phyloP scores from a whole-genome alignment of 2,797 vertebrate genomes.

The Macroramphosus scolopax region DNA sequence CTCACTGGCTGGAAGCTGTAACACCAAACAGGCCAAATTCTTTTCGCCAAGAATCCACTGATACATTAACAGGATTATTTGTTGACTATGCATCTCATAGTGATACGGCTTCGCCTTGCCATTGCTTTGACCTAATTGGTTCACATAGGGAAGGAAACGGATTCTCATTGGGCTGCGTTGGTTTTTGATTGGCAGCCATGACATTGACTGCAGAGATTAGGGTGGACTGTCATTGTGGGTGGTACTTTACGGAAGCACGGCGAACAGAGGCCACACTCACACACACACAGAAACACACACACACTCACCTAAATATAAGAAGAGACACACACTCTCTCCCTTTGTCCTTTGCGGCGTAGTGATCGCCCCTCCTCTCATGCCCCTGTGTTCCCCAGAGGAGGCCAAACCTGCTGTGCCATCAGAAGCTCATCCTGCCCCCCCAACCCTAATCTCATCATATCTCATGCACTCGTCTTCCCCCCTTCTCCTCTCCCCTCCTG shows the following conservation, averaged over 20 bases:
- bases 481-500: slow-evolving; percentile 31
- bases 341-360: slow-evolving; percentile 77
- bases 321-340: slow-evolving; percentile 58
- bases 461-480: slow-evolving; percentile 39
- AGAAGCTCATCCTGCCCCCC: slow-evolving; percentile 67
- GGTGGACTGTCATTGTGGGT: slow-evolving; percentile 63
- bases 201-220: slow-evolving; percentile 65
- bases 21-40: slow-evolving; percentile 36
- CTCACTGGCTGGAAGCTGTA: slow-evolving; percentile 10
- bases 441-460: slow-evolving; percentile 77
- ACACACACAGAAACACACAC: slow-evolving; percentile 25
- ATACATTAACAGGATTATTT: slow-evolving; percentile 58
- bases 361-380: slow-evolving; percentile 61
- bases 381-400: slow-evolving; percentile 66
- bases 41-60: slow-evolving; percentile 20
- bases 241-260: slow-evolving; percentile 56
- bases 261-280: slow-evolving; percentile 45
- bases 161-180: slow-evolving; percentile 54
- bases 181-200: slow-evolving; percentile 67
- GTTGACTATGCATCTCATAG: slow-evolving; percentile 62
- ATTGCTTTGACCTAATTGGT: slow-evolving; percentile 67
- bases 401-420: slow-evolving; percentile 81
- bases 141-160: slow-evolving; percentile 40
- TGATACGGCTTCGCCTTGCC: slow-evolving; percentile 62
- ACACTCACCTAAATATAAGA: slow-evolving; percentile 41